Percentiles rank a stretch among this genome's conserved stretches.
These are phyloP conservation scores for Psilopogon haemacephalus DNA, from an alignment of 2,113 vertebrate genomes.

Conservation along the genomic window DNA sequence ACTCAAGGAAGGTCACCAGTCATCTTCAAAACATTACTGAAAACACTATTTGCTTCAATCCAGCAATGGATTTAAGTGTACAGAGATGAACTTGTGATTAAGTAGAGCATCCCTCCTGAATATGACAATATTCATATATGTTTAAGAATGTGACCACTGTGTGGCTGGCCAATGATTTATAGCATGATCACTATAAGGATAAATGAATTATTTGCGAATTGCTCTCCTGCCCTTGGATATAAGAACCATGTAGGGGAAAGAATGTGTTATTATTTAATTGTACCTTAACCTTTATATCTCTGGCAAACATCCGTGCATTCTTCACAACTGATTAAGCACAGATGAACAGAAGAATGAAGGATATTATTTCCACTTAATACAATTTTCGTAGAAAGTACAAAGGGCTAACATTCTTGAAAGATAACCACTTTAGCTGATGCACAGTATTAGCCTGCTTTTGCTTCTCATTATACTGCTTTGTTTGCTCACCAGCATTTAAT, in stretches of 20 bases:
- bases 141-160: neutral
- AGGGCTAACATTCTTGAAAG: slow-evolving; percentile 13
- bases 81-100: neutral
- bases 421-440: slow-evolving; percentile 18
- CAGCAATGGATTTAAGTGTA: neutral
- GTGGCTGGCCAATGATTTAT: slow-evolving; percentile 1
- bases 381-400: slow-evolving; percentile 24
- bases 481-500: neutral
- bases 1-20: neutral
- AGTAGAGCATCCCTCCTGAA: neutral
- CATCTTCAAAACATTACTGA: neutral
- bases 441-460: neutral
- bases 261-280: slow-evolving; percentile 58
- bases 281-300: slow-evolving; percentile 60
- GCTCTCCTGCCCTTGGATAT: slow-evolving; percentile 42
- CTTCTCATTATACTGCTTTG: neutral
- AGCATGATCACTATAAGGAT: slow-evolving; percentile 23
- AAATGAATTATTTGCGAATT: slow-evolving; percentile 65
- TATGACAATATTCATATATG: slow-evolving; percentile 33
- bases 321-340: slow-evolving; percentile 54
- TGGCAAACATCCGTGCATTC: slow-evolving; percentile 52
- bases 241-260: slow-evolving; percentile 49
- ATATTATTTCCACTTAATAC: slow-evolving; percentile 46
- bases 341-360: slow-evolving; percentile 25
- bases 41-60: neutral